These are phyloP conservation scores for Erebia epiphron DNA, from an alignment of 2,888 invertebrate species.

Conservation along the genomic window DNA sequence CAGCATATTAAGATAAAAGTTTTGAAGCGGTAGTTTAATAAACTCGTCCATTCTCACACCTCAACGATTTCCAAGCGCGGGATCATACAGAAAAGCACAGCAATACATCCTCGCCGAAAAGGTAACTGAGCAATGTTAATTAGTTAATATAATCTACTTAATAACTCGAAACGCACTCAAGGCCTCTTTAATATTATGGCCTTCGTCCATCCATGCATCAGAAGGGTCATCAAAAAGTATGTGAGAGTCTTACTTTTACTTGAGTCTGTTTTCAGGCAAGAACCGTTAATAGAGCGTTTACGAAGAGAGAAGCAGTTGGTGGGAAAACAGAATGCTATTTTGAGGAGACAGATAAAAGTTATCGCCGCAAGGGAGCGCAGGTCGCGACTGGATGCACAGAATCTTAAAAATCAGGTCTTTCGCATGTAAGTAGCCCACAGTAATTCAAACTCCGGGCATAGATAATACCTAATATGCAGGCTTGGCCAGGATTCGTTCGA, in stretches of 20 bases:
- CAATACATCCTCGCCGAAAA: no score
- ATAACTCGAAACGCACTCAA: no score
- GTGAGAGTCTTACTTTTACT: not conserved
- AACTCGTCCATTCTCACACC: no score
- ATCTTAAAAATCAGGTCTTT: constrained; percentile 74
- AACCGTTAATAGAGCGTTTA: constrained; percentile 71
- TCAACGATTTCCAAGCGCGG: no score
- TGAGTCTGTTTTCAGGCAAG: constrained; percentile 59
- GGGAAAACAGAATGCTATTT: constrained; percentile 69
- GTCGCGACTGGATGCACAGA: constrained; percentile 73
- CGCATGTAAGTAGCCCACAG: constrained; percentile 59
- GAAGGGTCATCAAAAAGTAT: not conserved
- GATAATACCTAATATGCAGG: not conserved
- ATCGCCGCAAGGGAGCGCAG: constrained; percentile 71
- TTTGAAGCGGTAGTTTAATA: no score
- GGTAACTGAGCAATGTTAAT: no score
- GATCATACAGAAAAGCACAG: no score
- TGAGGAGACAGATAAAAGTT: constrained; percentile 74
- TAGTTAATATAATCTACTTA: no score
- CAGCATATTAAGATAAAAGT: no score
- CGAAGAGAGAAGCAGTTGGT: constrained; percentile 73
- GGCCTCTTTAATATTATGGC: no score
- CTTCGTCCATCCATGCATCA: not conserved
- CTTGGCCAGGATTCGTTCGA: no score
- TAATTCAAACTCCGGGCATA: not conserved